Base-by-base conservation (phyloP, 2,113 vertebrate species). In the Acrocephalus arundinaceus region DNA sequence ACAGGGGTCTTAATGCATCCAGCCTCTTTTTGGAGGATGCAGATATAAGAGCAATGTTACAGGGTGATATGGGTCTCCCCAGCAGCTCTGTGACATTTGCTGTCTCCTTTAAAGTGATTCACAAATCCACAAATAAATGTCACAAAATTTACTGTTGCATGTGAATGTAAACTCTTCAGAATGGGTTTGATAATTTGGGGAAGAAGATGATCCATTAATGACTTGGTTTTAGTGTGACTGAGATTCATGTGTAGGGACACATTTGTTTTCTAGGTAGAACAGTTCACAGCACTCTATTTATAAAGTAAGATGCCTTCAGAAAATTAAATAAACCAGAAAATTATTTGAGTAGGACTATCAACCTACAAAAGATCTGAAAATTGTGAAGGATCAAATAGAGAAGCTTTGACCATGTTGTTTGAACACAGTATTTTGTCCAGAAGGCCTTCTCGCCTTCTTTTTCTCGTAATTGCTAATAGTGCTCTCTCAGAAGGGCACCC, bases 21-120 rank as follows among this genome's bases (percentile, higher is more conserved):
- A 28, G 20, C 20, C 61, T 62, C 45, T 87, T 81, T 78, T 68
- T 2, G 2, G 67, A 84, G 41, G 8, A 63, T 68, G 22, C 49
- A 35, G 24, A 45, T 58, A 1, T 43, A 71, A 93, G 21, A 45
- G 4, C 0, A 0, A 23, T 31, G 8, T 41, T 74, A 39, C 2
- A 4, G 23, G 31, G 8, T 63, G 51, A 89, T 54, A 35, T 19
- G 3, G 86, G 41, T 70, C 15, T 61, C 21, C 13, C 27, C 35
- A 84, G 24, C 39, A 92, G 48, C 39, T 68, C 45, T 52, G 15
- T 30, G 46, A 62, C 23, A 55, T 13, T 65, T 80, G 8, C 25
- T 78, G 20, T 67, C 13, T 65, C 33, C 59, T 82, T 85, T 41
- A 61, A 24, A 87, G 31, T 49, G 79, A 65, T 65, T 54, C 67